Evolutionary conservation across 2,113 vertebrate genomes (phyloP).

Genomic region (Scytalopus superciliaris): DNA sequence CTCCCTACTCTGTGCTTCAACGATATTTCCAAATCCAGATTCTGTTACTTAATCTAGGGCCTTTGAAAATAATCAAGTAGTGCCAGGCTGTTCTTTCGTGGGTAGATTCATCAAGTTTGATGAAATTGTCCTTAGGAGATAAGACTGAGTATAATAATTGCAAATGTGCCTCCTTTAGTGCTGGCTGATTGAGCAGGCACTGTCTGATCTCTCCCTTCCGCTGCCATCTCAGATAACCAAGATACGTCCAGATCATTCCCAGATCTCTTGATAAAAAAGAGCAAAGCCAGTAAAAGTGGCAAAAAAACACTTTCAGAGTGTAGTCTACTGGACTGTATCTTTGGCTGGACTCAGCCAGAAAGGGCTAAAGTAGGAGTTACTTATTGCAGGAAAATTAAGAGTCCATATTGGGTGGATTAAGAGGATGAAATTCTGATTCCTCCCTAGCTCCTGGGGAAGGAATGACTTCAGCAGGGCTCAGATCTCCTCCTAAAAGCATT

Average conservation of each 20-base stretch:
- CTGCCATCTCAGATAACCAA: background rate
- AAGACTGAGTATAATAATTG: background rate
- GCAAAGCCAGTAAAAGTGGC: background rate
- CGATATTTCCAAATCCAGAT: rapidly evolving
- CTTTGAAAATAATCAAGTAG: background rate
- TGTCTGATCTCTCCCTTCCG: background rate
- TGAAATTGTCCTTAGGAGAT: background rate
- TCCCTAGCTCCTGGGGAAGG: background rate
- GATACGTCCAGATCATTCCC: background rate
- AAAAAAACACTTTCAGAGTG: background rate
- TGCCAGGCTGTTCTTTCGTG: background rate
- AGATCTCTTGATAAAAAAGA: background rate
- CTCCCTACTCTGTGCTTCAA: background rate
- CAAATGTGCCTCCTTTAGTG: background rate
- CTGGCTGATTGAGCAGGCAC: background rate
- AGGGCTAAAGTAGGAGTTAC: background rate
- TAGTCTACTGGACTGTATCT: background rate
- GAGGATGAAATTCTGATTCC: background rate
- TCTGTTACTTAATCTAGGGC: background rate
- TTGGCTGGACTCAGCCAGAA: background rate
- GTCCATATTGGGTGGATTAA: background rate
- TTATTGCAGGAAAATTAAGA: background rate
- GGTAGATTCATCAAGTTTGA: background rate
- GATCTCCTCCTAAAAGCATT: background rate
- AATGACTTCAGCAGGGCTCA: background rate